Evolutionary conservation across 2,797 vertebrate genomes (phyloP), one percentile per base, ranked within the genome.

Genomic region (Oryzias dopingdopingensis): DNA sequence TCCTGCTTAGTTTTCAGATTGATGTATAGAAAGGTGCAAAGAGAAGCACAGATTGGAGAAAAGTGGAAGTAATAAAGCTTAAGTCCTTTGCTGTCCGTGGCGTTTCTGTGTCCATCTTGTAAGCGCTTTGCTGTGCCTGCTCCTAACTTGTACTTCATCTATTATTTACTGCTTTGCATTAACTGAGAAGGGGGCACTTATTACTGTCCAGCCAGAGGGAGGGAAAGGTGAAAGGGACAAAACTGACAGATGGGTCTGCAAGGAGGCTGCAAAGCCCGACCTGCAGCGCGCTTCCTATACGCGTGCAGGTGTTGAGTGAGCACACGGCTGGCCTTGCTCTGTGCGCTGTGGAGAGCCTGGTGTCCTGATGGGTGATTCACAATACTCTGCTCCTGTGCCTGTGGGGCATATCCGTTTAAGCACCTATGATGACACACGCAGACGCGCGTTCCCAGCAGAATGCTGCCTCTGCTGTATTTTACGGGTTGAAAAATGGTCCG

Each of bases 81-180:
- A 26, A 37, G 62, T 65, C 49, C 62, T 49, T 65, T 0, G 56
- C 61, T 56, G 61, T 61, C 61, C 26, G 46, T 22, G 50, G 17
- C 58, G 13, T 32, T 45, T 61, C 17, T 7, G 49, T 46, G 64
- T 79, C 62, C 65, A 49, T 80, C 76, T 65, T 53, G 76, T 15
- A 43, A 29, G 49, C 4, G 7, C 53, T 60, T 41, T 8, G 55
- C 70, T 70, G 67, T 2, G 59, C 62, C 70, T 50, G 40, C 52
- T 47, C 65, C 14, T 67, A 56, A 67, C 70, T 74, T 74, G 79
- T 71, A 60, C 71, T 71, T 77, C 77, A 84, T 87, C 65, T 75
- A 83, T 86, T 86, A 84, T 84, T 84, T 75, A 83, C 77, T 64
- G 74, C 68, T 57, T 67, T 6, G 13, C 56, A 29, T 66, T 55